Percentiles rank a stretch among this genome's conserved stretches.
phyloP scores from a whole-genome alignment of 2,113 vertebrate species.

The Macquaria australasica region DNA sequence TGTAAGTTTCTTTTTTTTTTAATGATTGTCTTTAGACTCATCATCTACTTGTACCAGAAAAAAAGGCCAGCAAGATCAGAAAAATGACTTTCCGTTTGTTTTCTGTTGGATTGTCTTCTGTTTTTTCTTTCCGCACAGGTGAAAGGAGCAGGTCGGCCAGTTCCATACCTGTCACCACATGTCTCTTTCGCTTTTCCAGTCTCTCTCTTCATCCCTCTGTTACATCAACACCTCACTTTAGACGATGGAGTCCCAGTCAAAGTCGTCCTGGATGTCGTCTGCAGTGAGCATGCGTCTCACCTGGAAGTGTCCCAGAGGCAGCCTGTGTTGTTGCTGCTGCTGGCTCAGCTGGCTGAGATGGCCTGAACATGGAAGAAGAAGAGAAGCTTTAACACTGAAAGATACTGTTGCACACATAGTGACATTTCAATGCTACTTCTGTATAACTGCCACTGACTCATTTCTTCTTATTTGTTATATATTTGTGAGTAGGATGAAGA shows the following conservation, averaged over 20 bases:
- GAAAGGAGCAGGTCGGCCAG: constrained; percentile 53
- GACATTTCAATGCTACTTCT: background rate
- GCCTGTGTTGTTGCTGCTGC: constrained; percentile 86
- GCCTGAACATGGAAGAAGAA: constrained; percentile 70
- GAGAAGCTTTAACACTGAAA: background rate
- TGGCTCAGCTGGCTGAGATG: constrained; percentile 89
- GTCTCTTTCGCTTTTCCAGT: constrained; percentile 11
- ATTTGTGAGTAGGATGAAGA: background rate
- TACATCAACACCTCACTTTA: constrained; percentile 64
- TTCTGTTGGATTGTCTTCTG: constrained; percentile 76
- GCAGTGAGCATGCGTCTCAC: constrained; percentile 89
- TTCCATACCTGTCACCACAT: constrained; percentile 28
- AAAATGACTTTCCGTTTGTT: constrained; percentile 38
- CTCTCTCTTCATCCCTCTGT: constrained; percentile 3
- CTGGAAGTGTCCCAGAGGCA: constrained; percentile 88
- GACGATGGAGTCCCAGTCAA: constrained; percentile 94
- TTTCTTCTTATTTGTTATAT: background rate
- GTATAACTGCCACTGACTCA: background rate
- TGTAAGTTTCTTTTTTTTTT: constrained; percentile 28
- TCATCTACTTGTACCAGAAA: constrained; percentile 36
- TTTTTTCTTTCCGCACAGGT: constrained; percentile 36
- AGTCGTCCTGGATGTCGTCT: constrained; percentile 92
- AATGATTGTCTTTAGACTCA: constrained; percentile 89
- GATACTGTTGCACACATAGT: background rate
- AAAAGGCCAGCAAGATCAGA: constrained; percentile 48